Percentiles rank a stretch among this genome's conserved stretches.
Conservation (phyloP, 2,888 invertebrate genomes). For the Pachycephus smyrnensis region DNA sequence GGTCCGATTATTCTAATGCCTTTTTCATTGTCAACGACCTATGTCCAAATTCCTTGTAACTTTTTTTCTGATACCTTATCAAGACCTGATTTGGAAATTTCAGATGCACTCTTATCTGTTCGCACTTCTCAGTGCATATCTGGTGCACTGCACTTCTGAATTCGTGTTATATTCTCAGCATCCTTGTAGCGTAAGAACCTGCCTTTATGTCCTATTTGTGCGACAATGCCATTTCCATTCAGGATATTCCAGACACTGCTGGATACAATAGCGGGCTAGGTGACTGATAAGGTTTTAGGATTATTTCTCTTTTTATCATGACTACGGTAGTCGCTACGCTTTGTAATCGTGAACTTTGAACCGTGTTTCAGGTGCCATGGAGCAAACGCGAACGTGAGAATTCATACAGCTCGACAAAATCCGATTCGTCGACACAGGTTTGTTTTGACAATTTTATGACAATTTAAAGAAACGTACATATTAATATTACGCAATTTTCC, state of each 20-base stretch:
- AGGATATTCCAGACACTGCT: neutral
- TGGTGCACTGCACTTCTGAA: neutral
- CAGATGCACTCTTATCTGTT: neutral
- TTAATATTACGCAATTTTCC: no score
- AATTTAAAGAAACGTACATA: neutral
- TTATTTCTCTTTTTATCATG: neutral
- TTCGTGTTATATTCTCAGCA: neutral
- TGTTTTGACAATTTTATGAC: neutral
- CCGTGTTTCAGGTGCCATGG: constrained; percentile 18
- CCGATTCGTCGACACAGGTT: constrained; percentile 22
- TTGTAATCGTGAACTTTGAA: neutral
- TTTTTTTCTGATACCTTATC: no score
- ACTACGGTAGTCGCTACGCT: neutral
- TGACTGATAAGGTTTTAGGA: neutral
- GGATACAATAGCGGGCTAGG: neutral
- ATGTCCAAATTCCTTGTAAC: no score
- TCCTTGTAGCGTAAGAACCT: neutral
- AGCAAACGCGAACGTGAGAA: constrained; percentile 23
- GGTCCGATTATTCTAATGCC: no score
- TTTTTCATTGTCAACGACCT: no score
- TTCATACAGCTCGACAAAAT: constrained; percentile 24
- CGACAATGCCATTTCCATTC: neutral
- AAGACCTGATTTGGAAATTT: neutral
- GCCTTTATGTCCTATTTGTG: neutral
- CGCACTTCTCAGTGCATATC: neutral